Conservation (phyloP, 2,797 vertebrate genomes). For the Melanotaenia pygmaea region DNA sequence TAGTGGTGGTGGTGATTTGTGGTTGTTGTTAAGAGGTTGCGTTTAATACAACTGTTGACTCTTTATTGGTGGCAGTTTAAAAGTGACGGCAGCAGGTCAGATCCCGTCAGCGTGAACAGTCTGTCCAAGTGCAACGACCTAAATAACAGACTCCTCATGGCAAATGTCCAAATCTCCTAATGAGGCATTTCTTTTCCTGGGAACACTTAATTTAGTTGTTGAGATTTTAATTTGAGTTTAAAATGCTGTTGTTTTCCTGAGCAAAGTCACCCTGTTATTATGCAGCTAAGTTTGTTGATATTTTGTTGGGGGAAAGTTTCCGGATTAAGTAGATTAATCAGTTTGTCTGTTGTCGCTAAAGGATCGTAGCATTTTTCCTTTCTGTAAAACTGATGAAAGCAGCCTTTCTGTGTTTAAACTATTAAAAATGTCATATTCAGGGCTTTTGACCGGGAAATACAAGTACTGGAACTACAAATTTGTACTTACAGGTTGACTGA, state of each 20-base stretch:
- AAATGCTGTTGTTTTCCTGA: background rate
- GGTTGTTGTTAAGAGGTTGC: conserved; percentile 19
- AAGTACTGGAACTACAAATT: background rate
- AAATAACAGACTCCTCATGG: conserved; percentile 47
- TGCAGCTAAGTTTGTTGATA: background rate
- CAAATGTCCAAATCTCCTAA: conserved; percentile 47
- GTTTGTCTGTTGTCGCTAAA: background rate
- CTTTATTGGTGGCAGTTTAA: conserved; percentile 35
- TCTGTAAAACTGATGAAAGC: background rate
- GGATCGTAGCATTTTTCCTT: background rate
- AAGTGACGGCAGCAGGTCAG: conserved; percentile 45
- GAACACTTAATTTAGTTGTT: conserved; percentile 30
- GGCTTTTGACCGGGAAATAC: background rate
- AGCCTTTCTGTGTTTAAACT: background rate
- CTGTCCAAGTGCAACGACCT: conserved; percentile 51
- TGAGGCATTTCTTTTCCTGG: conserved; percentile 22
- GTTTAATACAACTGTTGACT: conserved; percentile 75
- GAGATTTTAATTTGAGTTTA: background rate
- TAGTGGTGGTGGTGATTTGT: background rate
- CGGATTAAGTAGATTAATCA: background rate
- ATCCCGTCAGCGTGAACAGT: conserved; percentile 28
- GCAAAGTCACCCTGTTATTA: background rate
- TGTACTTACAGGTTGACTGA: background rate
- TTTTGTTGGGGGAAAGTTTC: background rate
- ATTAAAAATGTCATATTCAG: background rate